A percentile compares a stretch with the other conserved stretches of the same genome.
Conservation (phyloP, 2,797 vertebrate species). For the Oryzias sinensis region DNA sequence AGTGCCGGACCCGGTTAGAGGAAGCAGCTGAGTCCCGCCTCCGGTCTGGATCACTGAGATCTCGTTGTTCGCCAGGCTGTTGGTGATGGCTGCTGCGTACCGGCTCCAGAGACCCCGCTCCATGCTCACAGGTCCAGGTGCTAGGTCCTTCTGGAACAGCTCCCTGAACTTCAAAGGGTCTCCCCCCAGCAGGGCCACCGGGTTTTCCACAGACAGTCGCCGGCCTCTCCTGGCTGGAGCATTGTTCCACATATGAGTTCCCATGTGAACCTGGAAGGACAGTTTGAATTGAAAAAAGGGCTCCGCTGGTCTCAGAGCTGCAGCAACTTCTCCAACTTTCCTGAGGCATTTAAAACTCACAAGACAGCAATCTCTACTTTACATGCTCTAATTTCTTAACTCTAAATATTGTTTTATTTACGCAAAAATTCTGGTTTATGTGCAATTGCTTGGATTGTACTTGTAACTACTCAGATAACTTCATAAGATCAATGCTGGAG, state of each 20-base stretch:
- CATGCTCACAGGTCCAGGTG: constrained; percentile 91
- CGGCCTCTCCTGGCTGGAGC: constrained; percentile 90
- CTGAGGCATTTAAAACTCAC: too few species aligned
- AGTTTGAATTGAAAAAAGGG: background rate
- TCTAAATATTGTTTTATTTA: too few species aligned
- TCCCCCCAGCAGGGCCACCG: constrained; percentile 88
- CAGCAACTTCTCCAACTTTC: too few species aligned
- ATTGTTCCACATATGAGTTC: constrained; percentile 99
- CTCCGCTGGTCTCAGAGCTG: background rate
- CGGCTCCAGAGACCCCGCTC: constrained; percentile 95
- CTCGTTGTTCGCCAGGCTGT: constrained; percentile 94
- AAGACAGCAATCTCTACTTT: too few species aligned
- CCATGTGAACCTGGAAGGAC: constrained; percentile 91
- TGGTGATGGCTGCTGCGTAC: constrained; percentile 91
- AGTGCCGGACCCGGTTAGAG: constrained; percentile 76
- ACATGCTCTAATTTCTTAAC: too few species aligned
- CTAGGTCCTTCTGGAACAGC: constrained; percentile 94
- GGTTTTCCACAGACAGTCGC: constrained; percentile 93
- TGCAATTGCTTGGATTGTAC: too few species aligned
- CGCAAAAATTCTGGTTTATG: too few species aligned
- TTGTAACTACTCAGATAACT: too few species aligned
- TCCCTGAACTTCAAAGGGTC: constrained; percentile 91
- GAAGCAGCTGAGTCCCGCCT: constrained; percentile 81
- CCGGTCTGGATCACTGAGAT: constrained; percentile 93
- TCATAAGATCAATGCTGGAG: too few species aligned